phyloP scores from a whole-genome alignment of 2,888 invertebrate genomes.

The Lasioglossum morio region DNA sequence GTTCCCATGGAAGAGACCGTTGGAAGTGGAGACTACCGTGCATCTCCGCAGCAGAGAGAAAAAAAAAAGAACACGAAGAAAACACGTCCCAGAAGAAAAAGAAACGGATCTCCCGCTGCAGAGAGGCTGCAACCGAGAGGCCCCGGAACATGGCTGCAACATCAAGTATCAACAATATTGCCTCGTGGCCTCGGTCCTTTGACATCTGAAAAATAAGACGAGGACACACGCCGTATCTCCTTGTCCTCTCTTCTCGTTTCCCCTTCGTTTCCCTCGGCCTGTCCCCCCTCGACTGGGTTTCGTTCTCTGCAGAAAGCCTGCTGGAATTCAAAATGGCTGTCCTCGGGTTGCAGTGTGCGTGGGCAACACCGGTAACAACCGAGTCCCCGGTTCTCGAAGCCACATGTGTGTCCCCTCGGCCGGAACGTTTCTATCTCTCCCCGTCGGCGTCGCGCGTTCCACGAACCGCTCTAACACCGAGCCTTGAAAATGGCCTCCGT shows the following conservation, averaged over 20 bases:
- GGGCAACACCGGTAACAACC: slow-evolving; percentile 64
- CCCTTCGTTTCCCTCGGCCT: slow-evolving; percentile 20
- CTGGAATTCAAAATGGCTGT: slow-evolving; percentile 84
- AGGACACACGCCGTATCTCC: slow-evolving; percentile 66
- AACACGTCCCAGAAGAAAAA: slow-evolving; percentile 23
- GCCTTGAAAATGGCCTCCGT: neutral
- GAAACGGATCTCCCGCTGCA: slow-evolving; percentile 60
- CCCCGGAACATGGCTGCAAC: slow-evolving; percentile 74
- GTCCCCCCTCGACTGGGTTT: neutral
- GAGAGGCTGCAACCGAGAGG: slow-evolving; percentile 34
- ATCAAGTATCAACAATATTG: slow-evolving; percentile 84
- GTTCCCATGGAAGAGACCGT: neutral
- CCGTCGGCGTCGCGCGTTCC: slow-evolving; percentile 28
- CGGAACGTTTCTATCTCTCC: slow-evolving; percentile 44
- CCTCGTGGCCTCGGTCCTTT: slow-evolving; percentile 75
- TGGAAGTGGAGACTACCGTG: neutral
- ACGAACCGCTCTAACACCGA: neutral
- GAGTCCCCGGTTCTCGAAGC: slow-evolving; percentile 5
- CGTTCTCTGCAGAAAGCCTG: slow-evolving; percentile 59
- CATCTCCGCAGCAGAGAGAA: neutral
- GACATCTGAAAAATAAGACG: slow-evolving; percentile 79
- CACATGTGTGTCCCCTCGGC: slow-evolving; percentile 26
- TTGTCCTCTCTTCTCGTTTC: slow-evolving; percentile 29
- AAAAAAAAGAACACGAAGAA: neutral
- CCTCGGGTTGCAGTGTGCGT: slow-evolving; percentile 63